Evolutionary conservation across 2,888 invertebrate species (phyloP), one percentile per base, ranked within the genome.

Genomic region (Harpalus rubripes): DNA sequence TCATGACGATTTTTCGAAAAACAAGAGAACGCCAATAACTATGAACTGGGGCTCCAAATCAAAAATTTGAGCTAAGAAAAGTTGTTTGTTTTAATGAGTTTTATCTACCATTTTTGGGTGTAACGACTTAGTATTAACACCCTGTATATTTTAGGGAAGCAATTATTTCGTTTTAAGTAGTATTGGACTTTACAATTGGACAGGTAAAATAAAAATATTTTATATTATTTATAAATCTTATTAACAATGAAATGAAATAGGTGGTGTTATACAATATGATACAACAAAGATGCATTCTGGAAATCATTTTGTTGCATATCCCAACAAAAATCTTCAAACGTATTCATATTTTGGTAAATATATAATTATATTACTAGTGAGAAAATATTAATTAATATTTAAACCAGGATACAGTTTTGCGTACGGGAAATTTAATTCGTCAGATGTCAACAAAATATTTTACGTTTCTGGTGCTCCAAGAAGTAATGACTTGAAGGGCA

Each of bases 311-410:
- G 6, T 83, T 22, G 61, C 44, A 10, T 58, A 12, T 16, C 74
- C 83, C 5, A 59, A 58, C 61, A 59, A 39, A 10, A 52, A 83
- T n/a, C n/a, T 76, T 59, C 12, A 58, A 26, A 83, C 22, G 0
- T 58, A 83, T 76, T 74, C 83, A 12, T 83, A 83, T 16, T 83
- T 83, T 74, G 83, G 82, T 82, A 82, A 82, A 16, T 15, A n/a
- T 72, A 72, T 26, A 68, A 39, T 12, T 68, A 16, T 39, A 5
- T 39, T 39, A 8, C 7, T 15, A 6, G 6, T 76, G 1, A 76
- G 7, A 76, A 41, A 72, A 39, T 7, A 56, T 8, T 56, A 59
- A 56, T 3, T 58, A n/a, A 26, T 15, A 12, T 41, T 22, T 78
- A 58, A 0, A n/a, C 1, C 12, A 84, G 84, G 84, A 12, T 84